Evolutionary conservation across 2,113 vertebrate species (phyloP), one percentile per base, ranked within the genome.

Genomic region (Hemibagrus wyckioides): DNA sequence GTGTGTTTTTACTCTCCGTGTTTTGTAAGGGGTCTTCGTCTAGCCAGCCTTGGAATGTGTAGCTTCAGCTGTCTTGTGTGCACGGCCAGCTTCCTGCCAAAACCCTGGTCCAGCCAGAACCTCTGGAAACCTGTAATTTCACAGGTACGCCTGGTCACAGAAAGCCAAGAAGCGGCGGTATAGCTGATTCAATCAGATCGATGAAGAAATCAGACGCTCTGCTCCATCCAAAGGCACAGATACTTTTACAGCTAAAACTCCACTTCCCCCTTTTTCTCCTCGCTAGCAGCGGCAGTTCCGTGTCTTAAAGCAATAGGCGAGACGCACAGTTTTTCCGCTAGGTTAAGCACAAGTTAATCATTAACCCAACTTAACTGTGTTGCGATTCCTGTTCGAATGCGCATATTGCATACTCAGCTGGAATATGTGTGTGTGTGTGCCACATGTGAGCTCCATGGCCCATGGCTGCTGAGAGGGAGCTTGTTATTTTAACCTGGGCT

Each of bases 401-500:
- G 48, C n/a, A 80, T 63, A 63, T 36, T 88, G 85, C 83, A 85
- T 73, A 56, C 85, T 86, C 75, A 56, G 71, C 65, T 84, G 80
- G 76, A 82, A 84, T 83, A 67, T 84, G 56, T 82, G 56, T 71
- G 50, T 86, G 61, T 86, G 87, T 73, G 73, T 73, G 73, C 75
- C 88, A 85, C 86, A 87, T 79, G 71, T 88, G 79, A 82, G 65
- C 65, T 63, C 65, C 25, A 56, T 86, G 77, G 65, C 67, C 41
- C 30, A 57, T 85, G 33, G 50, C 77, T 79, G 89, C 65, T 77
- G 82, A 69, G 86, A 81, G 59, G 71, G 81, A 44, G 57, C 85
- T 83, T 91, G 89, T 91, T 92, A 87, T 90, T 88, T 88, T 92
- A 92, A 91, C 91, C 91, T 91, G 85, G 65, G n/a, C 85, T 90